Conservation (phyloP, 2,113 vertebrate genomes). For the Nothoprocta perdicaria region DNA sequence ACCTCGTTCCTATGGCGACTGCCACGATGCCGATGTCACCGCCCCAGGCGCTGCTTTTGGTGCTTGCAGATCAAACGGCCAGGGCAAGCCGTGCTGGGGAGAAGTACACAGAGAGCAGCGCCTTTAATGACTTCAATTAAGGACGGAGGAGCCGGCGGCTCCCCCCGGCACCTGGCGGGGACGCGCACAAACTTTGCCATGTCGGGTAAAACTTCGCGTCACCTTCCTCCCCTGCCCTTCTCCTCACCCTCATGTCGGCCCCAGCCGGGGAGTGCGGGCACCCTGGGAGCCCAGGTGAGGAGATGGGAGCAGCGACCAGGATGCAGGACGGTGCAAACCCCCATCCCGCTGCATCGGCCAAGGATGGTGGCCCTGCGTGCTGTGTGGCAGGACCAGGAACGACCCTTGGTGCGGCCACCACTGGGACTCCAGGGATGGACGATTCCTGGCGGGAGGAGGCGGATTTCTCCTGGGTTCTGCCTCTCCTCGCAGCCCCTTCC, state of each 20-base stretch:
- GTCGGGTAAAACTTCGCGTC: background rate
- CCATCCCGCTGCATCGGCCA: accelerated
- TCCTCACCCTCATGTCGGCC: accelerated
- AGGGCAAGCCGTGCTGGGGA: conserved; percentile 58
- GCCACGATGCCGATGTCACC: conserved; percentile 47
- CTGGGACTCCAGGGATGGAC: accelerated
- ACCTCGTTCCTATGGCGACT: conserved; percentile 74
- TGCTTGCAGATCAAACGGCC: conserved; percentile 57
- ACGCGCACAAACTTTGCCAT: background rate
- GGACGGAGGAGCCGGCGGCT: background rate
- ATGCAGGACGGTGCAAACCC: accelerated
- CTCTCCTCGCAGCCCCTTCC: background rate
- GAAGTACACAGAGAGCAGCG: background rate
- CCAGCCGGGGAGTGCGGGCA: accelerated
- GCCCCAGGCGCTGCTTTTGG: conserved; percentile 71
- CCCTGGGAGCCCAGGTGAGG: accelerated
- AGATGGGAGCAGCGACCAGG: accelerated
- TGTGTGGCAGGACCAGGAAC: accelerated
- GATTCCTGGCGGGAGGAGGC: background rate
- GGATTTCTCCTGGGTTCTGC: background rate
- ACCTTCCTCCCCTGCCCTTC: accelerated
- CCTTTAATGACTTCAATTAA: conserved; percentile 47
- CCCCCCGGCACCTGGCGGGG: background rate
- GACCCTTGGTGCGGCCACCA: background rate
- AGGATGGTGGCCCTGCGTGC: accelerated